phyloP scores from a whole-genome alignment of 2,888 invertebrate species.

The Protonemura montana region DNA sequence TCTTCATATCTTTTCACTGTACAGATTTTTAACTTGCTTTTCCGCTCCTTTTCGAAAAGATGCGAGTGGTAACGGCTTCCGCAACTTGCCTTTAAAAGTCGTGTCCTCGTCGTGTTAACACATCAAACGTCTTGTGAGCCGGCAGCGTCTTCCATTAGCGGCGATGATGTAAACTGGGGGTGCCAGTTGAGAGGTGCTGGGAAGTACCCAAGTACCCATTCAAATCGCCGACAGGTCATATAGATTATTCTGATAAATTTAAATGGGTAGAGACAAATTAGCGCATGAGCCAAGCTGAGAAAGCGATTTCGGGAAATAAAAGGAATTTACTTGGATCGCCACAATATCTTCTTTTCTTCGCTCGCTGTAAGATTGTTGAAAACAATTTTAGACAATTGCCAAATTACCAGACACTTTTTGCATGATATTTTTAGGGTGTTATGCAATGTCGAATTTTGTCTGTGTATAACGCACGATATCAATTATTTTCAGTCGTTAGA shows the following conservation, averaged over 20 bases:
- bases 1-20: background rate
- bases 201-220: background rate
- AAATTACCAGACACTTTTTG: background rate
- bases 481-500: too few species aligned
- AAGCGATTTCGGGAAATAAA: background rate
- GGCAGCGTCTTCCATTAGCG: background rate
- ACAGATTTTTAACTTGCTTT: background rate
- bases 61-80: background rate
- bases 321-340: background rate
- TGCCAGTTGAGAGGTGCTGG: background rate
- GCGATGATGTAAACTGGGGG: background rate
- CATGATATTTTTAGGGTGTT: too few species aligned
- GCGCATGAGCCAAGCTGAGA: background rate
- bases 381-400: too few species aligned
- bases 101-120: background rate
- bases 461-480: too few species aligned
- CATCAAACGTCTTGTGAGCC: background rate
- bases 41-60: slow-evolving; percentile 12
- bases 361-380: background rate
- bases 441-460: too few species aligned
- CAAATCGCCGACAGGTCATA: background rate
- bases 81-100: background rate
- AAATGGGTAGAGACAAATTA: background rate
- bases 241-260: background rate
- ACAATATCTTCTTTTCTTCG: background rate